Conservation (phyloP, 2,888 invertebrate genomes). For the Augiades crinisus region DNA sequence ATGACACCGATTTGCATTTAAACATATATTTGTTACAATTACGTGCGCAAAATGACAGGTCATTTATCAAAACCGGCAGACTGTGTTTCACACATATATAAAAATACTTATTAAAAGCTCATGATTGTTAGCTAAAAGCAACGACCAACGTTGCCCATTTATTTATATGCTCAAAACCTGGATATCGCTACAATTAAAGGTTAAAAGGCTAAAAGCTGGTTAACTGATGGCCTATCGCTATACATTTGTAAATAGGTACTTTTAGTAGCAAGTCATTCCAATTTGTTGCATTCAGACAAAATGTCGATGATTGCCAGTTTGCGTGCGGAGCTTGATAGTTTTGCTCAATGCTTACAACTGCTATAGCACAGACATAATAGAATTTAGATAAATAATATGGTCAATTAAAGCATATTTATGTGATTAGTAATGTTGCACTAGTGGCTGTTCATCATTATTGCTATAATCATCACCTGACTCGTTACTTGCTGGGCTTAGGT, state of each 20-base stretch:
- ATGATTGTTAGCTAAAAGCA: too few relatives aligned
- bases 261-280: conserved; percentile 43
- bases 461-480: too few relatives aligned
- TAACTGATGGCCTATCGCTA: conserved; percentile 20
- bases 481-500: too few relatives aligned
- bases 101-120: too few relatives aligned
- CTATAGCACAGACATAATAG: conserved; percentile 19
- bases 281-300: conserved; percentile 63
- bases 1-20: too few relatives aligned
- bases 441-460: too few relatives aligned
- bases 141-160: too few relatives aligned
- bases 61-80: too few relatives aligned
- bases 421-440: too few relatives aligned
- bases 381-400: conserved; percentile 18
- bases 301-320: conserved; percentile 64
- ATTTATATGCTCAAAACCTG: background rate
- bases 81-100: too few relatives aligned
- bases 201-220: conserved; percentile 15
- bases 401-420: conserved; percentile 19
- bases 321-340: conserved; percentile 64
- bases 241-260: conserved; percentile 17
- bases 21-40: too few relatives aligned
- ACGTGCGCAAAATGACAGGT: too few relatives aligned
- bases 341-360: conserved; percentile 27
- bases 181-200: conserved; percentile 3